Conservation (phyloP, 2,113 vertebrate genomes). For the Podocnemis expansa region DNA sequence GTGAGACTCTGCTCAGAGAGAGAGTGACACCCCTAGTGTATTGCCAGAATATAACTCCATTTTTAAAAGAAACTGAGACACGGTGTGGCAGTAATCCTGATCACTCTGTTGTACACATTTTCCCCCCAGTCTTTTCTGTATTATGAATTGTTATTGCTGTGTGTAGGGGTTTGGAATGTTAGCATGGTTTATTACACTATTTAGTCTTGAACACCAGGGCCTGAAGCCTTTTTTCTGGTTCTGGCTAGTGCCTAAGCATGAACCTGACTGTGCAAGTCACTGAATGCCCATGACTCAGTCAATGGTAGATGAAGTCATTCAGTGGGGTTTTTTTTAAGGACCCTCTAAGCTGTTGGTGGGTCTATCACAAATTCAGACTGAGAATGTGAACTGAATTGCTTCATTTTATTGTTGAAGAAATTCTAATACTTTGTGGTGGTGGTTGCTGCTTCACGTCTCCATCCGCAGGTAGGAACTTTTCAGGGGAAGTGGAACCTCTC, state of each 20-base stretch:
- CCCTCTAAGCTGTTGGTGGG: not conserved
- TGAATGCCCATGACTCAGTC: not conserved
- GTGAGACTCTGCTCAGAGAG: no score
- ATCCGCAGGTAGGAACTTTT: no score
- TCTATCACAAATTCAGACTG: not conserved
- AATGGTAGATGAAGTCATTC: not conserved
- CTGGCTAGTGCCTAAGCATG: not conserved
- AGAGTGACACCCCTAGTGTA: no score
- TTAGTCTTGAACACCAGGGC: not conserved
- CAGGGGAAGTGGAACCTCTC: no score
- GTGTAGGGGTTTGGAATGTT: not conserved
- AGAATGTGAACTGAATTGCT: not conserved
- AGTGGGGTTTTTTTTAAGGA: not conserved
- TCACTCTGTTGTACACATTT: not conserved
- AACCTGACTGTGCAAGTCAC: not conserved
- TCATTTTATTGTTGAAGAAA: not conserved
- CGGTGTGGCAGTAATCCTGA: rapidly evolving
- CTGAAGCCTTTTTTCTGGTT: not conserved
- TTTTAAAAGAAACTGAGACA: not conserved
- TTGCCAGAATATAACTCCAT: not conserved
- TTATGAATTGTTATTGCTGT: not conserved
- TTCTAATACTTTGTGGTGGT: not conserved
- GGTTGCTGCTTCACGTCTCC: not conserved
- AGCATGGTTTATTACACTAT: not conserved
- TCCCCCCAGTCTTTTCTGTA: not conserved